Evolutionary conservation across 1,140 invertebrate species (phyloP).

Genomic region (Heliothis subflexa): DNA sequence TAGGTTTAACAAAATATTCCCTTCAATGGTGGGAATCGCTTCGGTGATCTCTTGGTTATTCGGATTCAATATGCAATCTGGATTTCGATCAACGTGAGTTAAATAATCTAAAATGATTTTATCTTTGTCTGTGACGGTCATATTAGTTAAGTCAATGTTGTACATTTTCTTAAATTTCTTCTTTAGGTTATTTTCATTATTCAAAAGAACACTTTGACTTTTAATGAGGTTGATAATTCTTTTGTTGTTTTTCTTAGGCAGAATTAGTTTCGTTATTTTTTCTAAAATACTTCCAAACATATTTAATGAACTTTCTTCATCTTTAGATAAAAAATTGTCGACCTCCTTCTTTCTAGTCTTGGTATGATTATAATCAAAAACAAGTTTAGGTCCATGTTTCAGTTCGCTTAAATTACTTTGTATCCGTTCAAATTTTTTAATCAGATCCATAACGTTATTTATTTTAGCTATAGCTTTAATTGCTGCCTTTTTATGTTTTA

Average conservation of each 20-base stretch:
- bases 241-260: constrained; percentile 61
- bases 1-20: constrained; percentile 73
- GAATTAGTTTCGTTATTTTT: constrained; percentile 68
- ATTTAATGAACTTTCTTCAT: constrained; percentile 61
- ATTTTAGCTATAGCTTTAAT: constrained; percentile 64
- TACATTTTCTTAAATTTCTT: constrained; percentile 59
- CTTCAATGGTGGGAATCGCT: constrained; percentile 57
- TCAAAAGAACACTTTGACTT: constrained; percentile 60
- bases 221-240: constrained; percentile 62
- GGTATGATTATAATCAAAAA: background rate
- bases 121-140: constrained; percentile 69
- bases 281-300: constrained; percentile 71
- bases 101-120: constrained; percentile 75
- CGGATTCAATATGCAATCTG: constrained; percentile 62
- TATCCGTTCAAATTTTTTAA: constrained; percentile 71
- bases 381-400: constrained; percentile 45
- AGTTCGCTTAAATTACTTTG: constrained; percentile 61
- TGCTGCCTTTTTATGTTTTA: constrained; percentile 35
- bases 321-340: constrained; percentile 36
- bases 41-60: constrained; percentile 50
- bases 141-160: constrained; percentile 59
- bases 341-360: constrained; percentile 1
- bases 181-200: constrained; percentile 54
- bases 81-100: constrained; percentile 68
- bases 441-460: constrained; percentile 67